These are phyloP conservation scores for Psittacula echo DNA, from an alignment of 2,797 vertebrate species.

Conservation along the genomic window DNA sequence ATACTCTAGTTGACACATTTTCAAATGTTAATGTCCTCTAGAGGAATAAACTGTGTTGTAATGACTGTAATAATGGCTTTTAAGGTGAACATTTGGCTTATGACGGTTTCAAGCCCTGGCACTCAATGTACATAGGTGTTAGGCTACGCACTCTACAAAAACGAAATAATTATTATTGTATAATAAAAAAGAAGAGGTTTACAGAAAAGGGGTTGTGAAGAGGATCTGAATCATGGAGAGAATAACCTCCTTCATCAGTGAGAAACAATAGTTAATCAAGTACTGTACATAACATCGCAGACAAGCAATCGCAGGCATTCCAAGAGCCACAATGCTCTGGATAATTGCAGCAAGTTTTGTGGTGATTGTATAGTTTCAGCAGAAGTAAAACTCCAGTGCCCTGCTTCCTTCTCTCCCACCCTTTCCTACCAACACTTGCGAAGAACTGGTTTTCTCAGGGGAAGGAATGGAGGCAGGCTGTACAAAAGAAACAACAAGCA, in stretches of 20 bases:
- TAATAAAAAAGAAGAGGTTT: constrained; percentile 69
- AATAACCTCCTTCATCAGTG: constrained; percentile 62
- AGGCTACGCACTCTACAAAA: constrained; percentile 69
- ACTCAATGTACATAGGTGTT: constrained; percentile 70
- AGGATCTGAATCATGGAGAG: constrained; percentile 55
- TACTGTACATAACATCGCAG: background rate
- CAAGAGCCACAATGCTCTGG: background rate
- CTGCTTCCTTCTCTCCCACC: background rate
- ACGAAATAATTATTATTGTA: constrained; percentile 64
- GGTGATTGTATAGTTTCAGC: background rate
- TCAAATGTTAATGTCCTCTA: constrained; percentile 80
- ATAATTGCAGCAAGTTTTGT: constrained; percentile 47
- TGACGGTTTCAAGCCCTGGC: constrained; percentile 74
- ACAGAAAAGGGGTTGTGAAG: constrained; percentile 63
- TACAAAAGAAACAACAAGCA: background rate
- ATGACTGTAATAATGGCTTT: constrained; percentile 77
- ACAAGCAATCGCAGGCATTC: constrained; percentile 30
- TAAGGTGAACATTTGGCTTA: constrained; percentile 75
- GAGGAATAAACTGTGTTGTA: constrained; percentile 77
- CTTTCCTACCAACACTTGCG: background rate
- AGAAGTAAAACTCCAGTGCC: constrained; percentile 19
- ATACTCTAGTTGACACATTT: constrained; percentile 76
- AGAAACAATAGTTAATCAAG: constrained; percentile 74
- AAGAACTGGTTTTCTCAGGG: background rate
- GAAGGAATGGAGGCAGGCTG: background rate